Evolutionary conservation across 2,113 vertebrate species (phyloP).

Genomic region (Carollia perspicillata): DNA sequence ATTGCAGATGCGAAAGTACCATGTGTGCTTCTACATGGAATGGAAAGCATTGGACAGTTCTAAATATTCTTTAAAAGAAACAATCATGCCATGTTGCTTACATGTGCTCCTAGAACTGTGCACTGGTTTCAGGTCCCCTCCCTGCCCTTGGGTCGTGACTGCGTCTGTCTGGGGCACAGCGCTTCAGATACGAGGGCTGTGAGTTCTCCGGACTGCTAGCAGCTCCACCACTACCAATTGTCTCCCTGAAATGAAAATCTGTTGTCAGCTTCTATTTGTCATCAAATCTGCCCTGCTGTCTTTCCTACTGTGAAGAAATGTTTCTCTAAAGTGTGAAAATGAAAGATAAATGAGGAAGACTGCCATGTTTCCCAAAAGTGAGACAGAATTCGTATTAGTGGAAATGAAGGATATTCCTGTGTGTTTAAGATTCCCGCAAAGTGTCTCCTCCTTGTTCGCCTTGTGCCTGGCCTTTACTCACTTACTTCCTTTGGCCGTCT

Average conservation of each 20-base stretch:
- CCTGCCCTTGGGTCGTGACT: background rate
- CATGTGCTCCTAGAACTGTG: background rate
- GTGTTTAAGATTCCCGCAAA: background rate
- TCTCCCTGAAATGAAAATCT: background rate
- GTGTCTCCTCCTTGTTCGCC: background rate
- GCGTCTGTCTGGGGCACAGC: background rate
- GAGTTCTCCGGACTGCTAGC: background rate
- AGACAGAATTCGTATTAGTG: background rate
- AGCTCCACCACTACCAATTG: fast-evolving
- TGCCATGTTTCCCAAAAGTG: background rate
- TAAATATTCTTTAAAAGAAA: background rate
- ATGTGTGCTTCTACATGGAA: background rate
- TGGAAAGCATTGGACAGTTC: background rate
- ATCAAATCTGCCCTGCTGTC: background rate
- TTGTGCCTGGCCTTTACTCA: background rate
- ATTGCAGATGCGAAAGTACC: background rate
- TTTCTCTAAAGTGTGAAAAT: background rate
- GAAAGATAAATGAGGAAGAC: background rate
- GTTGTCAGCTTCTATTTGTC: background rate
- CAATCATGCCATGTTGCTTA: background rate
- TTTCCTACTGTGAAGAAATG: background rate
- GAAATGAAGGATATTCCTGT: background rate
- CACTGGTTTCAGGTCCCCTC: background rate
- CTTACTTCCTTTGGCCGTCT: background rate
- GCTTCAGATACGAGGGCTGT: background rate